Evolutionary conservation across 2,113 vertebrate species (phyloP).

Genomic region (Dasypus novemcinctus): DNA sequence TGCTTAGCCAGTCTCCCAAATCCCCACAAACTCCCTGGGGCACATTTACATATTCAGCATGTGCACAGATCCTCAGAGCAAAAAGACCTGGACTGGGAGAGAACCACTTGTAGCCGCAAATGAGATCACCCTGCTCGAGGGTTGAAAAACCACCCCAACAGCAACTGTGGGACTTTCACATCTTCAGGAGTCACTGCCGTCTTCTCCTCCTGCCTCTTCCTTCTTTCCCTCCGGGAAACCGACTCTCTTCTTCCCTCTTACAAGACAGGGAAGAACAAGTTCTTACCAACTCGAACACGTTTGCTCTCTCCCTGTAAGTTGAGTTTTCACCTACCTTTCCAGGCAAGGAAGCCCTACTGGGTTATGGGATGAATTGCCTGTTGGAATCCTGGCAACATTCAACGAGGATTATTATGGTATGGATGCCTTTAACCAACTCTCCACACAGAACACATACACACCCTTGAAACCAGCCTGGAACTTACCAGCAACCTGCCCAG

Average conservation of each 20-base stretch:
- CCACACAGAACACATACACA: constrained; percentile 55
- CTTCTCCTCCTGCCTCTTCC: neutral
- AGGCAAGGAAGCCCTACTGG: neutral
- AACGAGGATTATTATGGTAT: constrained; percentile 38
- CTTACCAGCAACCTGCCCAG: constrained; percentile 54
- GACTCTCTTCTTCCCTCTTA: neutral
- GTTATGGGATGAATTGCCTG: constrained; percentile 30
- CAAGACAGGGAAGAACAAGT: neutral
- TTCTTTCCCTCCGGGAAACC: neutral
- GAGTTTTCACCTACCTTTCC: neutral
- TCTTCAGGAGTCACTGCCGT: rapidly evolving
- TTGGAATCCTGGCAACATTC: neutral
- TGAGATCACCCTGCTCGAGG: constrained; percentile 51
- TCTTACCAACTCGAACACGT: constrained; percentile 21
- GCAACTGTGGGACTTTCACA: neutral
- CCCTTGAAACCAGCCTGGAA: constrained; percentile 64
- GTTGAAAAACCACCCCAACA: neutral
- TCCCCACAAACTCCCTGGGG: constrained; percentile 9
- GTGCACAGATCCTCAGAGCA: neutral
- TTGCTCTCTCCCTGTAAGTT: neutral
- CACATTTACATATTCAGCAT: constrained; percentile 29
- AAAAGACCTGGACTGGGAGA: constrained; percentile 19
- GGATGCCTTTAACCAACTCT: constrained; percentile 49
- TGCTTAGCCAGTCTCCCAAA: neutral
- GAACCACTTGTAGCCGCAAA: neutral